Evolutionary conservation across 2,797 vertebrate species (phyloP), one percentile per base, ranked within the genome.

Genomic region (Bradypus variegatus): DNA sequence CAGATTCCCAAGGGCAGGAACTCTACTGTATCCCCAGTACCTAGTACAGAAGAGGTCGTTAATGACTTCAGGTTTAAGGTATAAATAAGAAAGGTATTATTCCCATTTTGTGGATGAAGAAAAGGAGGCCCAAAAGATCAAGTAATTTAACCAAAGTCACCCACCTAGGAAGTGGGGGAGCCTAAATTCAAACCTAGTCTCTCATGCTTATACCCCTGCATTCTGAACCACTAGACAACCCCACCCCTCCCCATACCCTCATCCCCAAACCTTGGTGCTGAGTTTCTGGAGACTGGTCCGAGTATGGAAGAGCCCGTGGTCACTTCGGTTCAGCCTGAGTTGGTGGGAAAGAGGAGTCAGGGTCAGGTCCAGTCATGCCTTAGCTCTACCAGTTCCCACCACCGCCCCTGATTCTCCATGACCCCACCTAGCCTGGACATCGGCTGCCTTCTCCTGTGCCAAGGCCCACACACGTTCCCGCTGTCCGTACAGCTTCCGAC

Each of bases 301-400:
- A 79, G 98, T 98, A 93, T 98, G 98, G 91, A 99, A 99, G 95
- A 99, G 98, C 29, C 98, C 98, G 50, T 98, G 98, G 91, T 99
- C 98, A 2, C 97, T 98, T 96, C 97, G 98, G 67, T 97, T 98
- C 62, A 98, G 97, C 95, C 98, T 99, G 95, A 15, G 23, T 33
- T 79, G 69, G 36, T 11, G 64, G 33, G 19, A 41, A 38, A 93
- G 23, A 85, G 15, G 10, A 90, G 36, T 45, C 11, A 38, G 79
- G 60, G 1, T 90, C 10, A 41, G 91, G 23, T 29, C 73, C 15
- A 41, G 48, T 21, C 36, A 9, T 29, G 33, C 15, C 60, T 82
- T 62, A 33, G 58, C 48, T 53, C 45, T 27, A 65, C 31, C 33
- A 31, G 45, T 21, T 41, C 5, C 33, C 14, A 36, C 31, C 9